Base-by-base conservation (phyloP, 2,888 invertebrate genomes). In the Drosophila sordidula region DNA sequence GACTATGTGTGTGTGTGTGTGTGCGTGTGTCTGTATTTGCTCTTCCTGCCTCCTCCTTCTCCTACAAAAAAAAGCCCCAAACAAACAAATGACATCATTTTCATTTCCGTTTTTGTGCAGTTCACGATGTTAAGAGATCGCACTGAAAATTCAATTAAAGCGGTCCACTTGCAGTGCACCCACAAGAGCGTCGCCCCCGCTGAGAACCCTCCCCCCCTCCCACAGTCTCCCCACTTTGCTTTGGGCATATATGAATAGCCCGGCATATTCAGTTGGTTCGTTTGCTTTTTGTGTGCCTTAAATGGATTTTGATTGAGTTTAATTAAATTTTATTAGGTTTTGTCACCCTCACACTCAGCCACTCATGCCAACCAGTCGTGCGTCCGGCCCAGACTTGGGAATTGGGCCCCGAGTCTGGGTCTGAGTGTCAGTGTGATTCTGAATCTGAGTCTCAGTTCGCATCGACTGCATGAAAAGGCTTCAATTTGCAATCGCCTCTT, bases 311-410 rank as follows among this genome's bases (percentile, higher is more conserved):
- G 90, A 92, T 92, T 92, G 91, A 89, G 90, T 90, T 92, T 91
- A 91, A 92, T 92, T 92, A 92, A 91, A 86, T 90, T 92, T 92
- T 90, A 92, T 92, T 92, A 91, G 89, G 89, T 90, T 91, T 91
- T 91, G 91, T 91, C 91, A 91, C 90, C 90, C 90, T 81, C 80
- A 70, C 57, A 66, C 61, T 61, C 46, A 6, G 29, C 29, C 29
- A 29, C 29, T 29, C 29, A 29, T n/a, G 29, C 29, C 29, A 39
- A 52, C 39, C 51, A 58, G 50, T 46, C 57, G 59, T 68, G 65
- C 86, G 82, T 80, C 82, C 88, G 86, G 81, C 50, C 45, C n/a
- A 26, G 49, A 36, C 25, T 25, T 25, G 16, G 45, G 34, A 14
- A 34, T 41, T 22, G 34, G 11, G 14, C 34, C 44, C n/a, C 34